Conservation (phyloP, 2,888 invertebrate species). For the Gordius sp. region DNA sequence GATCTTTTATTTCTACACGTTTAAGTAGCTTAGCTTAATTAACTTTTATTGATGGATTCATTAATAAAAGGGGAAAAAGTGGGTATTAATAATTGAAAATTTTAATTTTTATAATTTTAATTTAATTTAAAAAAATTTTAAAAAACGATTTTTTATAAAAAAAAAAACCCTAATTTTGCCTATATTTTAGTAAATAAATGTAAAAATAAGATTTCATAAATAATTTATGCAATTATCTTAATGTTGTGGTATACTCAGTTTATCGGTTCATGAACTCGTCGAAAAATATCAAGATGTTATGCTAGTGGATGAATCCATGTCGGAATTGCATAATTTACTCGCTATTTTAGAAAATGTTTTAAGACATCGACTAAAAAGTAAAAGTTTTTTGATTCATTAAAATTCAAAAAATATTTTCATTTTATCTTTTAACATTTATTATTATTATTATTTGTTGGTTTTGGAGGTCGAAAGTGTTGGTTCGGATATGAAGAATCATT, state of each 20-base stretch:
- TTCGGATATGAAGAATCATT: neutral
- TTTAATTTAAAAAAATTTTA: too few relatives aligned
- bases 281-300: neutral
- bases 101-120: too few relatives aligned
- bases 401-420: neutral
- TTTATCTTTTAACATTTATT: neutral
- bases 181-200: too few relatives aligned
- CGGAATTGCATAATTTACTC: neutral
- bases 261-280: neutral
- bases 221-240: too few relatives aligned
- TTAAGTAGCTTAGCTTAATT: too few relatives aligned
- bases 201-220: too few relatives aligned
- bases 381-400: neutral
- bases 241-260: too few relatives aligned
- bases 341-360: constrained; percentile 6
- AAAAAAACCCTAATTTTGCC: neutral
- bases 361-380: constrained; percentile 7
- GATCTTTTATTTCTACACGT: too few relatives aligned
- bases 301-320: neutral
- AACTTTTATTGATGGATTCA: too few relatives aligned
- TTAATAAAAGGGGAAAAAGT: too few relatives aligned
- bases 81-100: too few relatives aligned
- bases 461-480: neutral
- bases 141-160: too few relatives aligned
- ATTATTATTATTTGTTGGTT: neutral